Evolutionary conservation across 2,797 vertebrate genomes (phyloP).

Genomic region (Lateolabrax maculatus): DNA sequence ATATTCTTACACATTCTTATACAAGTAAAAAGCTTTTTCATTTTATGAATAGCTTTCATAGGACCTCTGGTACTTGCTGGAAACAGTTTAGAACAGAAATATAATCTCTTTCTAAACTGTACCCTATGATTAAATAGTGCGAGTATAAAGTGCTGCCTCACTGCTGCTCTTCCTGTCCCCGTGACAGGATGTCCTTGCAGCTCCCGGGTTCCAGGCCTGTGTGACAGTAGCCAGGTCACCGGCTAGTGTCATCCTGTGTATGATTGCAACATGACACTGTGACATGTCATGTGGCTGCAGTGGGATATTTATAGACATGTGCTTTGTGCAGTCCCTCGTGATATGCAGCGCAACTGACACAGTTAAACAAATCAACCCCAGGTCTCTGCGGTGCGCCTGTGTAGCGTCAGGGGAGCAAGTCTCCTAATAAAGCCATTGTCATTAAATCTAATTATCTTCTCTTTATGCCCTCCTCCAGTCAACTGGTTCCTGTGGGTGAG

Average conservation of each 20-base stretch:
- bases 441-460: conserved; percentile 43
- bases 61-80: neutral
- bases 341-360: conserved; percentile 25
- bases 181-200: conserved; percentile 22
- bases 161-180: conserved; percentile 1
- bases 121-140: neutral
- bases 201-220: neutral
- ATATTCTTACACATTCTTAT: too few species aligned
- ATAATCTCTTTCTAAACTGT: neutral
- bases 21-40: neutral
- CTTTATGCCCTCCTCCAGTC: neutral
- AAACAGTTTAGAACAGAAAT: too few species aligned
- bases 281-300: conserved; percentile 26
- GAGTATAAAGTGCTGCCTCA: neutral
- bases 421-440: conserved; percentile 28
- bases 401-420: conserved; percentile 29
- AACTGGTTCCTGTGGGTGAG: conserved; percentile 8
- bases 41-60: neutral
- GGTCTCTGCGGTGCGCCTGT: conserved; percentile 34
- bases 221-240: conserved; percentile 31
- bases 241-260: conserved; percentile 22
- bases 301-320: conserved; percentile 56
- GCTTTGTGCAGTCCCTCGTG: conserved; percentile 15
- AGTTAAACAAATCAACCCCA: conserved; percentile 25
- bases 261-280: conserved; percentile 37